Conservation (phyloP, 2,797 vertebrate genomes). For the Intellagama lesueurii region DNA sequence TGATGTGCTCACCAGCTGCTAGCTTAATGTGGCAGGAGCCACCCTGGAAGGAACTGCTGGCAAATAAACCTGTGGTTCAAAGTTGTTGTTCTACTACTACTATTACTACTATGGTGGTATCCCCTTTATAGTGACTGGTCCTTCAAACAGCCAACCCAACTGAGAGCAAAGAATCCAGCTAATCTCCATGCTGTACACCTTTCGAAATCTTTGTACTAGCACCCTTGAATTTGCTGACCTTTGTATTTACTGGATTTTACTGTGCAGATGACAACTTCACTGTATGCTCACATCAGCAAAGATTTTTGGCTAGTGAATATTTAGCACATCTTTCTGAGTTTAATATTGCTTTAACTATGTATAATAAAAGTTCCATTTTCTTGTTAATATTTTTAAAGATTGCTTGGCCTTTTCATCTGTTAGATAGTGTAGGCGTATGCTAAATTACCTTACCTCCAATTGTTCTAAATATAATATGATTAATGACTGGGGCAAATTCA, state of each 20-base stretch:
- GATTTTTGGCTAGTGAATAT: conserved; percentile 3
- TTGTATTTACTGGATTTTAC: conserved; percentile 14
- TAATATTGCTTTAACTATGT: conserved; percentile 17
- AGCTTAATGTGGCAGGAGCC: no score
- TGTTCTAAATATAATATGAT: conserved; percentile 63
- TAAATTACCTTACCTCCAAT: conserved; percentile 53
- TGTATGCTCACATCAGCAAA: not conserved
- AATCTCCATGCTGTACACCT: not conserved
- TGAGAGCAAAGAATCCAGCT: no score
- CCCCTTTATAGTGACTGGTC: no score
- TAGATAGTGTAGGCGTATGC: not conserved
- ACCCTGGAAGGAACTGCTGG: no score
- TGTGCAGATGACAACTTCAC: not conserved
- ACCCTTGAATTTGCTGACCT: conserved; percentile 22
- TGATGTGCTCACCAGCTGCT: no score
- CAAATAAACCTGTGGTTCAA: no score
- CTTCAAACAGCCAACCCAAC: no score
- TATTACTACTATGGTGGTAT: no score
- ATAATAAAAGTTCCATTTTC: not conserved
- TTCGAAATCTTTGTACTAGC: not conserved
- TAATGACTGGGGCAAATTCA: conserved; percentile 50
- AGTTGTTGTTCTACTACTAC: no score
- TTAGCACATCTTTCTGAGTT: not conserved
- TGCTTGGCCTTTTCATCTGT: conserved; percentile 2
- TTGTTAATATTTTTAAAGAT: not conserved